Evolutionary conservation across 2,888 invertebrate species (phyloP).

Genomic region (Vandiemenella viatica): DNA sequence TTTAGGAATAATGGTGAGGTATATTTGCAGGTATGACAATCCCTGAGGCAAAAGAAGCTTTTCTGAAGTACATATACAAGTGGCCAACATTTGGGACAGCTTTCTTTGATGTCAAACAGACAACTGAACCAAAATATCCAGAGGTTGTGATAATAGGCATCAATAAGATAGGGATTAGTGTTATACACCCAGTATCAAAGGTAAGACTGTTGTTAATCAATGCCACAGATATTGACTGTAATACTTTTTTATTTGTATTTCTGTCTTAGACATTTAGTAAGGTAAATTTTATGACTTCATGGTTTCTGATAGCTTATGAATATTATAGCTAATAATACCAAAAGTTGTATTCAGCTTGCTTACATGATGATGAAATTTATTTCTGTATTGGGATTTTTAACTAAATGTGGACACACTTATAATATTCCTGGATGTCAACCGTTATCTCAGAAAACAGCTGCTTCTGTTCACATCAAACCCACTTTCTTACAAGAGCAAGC

Average conservation of each 20-base stretch:
- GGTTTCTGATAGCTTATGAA: too few species aligned
- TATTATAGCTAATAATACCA: too few species aligned
- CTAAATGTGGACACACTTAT: too few species aligned
- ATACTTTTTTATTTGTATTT: conserved; percentile 7
- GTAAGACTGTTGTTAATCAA: conserved; percentile 41
- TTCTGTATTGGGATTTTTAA: not conserved
- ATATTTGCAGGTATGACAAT: conserved; percentile 38
- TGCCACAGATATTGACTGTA: not conserved
- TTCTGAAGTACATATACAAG: conserved; percentile 59
- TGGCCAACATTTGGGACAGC: conserved; percentile 89
- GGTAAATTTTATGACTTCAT: not conserved
- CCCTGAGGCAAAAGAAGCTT: conserved; percentile 65
- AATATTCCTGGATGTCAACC: too few species aligned
- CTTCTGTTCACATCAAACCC: too few species aligned
- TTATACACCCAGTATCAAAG: conserved; percentile 77
- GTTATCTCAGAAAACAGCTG: too few species aligned
- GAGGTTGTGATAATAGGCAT: conserved; percentile 79
- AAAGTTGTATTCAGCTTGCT: too few species aligned
- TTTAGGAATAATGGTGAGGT: too few species aligned
- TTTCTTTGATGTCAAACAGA: conserved; percentile 88
- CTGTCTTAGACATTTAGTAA: not conserved
- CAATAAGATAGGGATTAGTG: conserved; percentile 76
- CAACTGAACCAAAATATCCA: conserved; percentile 72
- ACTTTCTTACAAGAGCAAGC: too few species aligned
- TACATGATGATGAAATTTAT: not conserved